phyloP scores from a whole-genome alignment of 2,113 vertebrate species.

The Pachyramphus minor region DNA sequence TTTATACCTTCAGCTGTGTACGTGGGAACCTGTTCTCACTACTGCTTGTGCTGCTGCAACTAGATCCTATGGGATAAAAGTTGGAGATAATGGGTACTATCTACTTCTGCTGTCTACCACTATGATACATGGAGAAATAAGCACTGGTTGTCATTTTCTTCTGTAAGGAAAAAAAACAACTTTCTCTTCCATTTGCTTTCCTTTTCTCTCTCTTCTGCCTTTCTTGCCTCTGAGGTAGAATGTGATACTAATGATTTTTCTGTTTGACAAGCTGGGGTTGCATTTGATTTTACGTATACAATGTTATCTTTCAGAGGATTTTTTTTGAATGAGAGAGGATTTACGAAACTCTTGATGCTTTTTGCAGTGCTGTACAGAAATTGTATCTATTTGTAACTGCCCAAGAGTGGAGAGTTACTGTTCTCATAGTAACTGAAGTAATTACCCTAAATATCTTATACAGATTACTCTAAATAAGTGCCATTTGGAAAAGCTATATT shows the following conservation, averaged over 20 bases:
- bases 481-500: not conserved
- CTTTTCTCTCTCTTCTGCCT: not conserved
- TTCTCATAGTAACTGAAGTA: not conserved
- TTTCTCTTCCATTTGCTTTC: not conserved
- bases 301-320: not conserved
- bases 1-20: no score
- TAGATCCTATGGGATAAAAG: not conserved
- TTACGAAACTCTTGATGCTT: not conserved
- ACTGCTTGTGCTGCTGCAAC: rapidly evolving
- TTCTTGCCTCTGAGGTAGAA: not conserved
- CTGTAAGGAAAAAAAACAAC: not conserved
- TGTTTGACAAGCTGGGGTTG: not conserved
- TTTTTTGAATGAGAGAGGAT: not conserved
- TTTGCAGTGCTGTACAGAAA: not conserved
- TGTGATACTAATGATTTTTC: not conserved
- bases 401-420: not conserved
- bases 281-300: not conserved
- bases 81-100: rapidly evolving
- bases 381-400: not conserved
- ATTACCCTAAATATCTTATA: not conserved
- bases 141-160: not conserved
- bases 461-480: not conserved
- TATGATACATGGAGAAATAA: not conserved
- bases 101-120: not conserved
- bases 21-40: not conserved